A percentile compares a stretch with the other conserved stretches of the same genome.
phyloP scores from a whole-genome alignment of 2,797 vertebrate genomes.

The Denticeps clupeoides region DNA sequence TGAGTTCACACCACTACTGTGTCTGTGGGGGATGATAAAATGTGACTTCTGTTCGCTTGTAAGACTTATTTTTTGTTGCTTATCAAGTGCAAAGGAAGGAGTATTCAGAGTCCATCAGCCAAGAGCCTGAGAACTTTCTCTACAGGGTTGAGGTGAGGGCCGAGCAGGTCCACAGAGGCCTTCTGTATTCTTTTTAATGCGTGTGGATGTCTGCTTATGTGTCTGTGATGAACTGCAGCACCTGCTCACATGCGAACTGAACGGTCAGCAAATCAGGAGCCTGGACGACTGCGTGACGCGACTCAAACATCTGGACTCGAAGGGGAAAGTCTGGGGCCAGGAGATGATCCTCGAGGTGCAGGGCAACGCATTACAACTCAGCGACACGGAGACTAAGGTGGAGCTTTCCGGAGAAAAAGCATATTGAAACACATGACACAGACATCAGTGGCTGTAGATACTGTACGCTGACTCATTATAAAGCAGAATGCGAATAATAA shows the following conservation, averaged over 20 bases:
- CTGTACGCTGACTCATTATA: too few relatives aligned
- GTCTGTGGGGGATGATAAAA: not conserved
- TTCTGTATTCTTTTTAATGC: too few relatives aligned
- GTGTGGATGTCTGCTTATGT: not conserved
- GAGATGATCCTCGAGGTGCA: slow-evolving; percentile 70
- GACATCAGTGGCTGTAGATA: too few relatives aligned
- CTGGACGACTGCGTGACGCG: slow-evolving; percentile 58
- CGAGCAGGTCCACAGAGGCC: not conserved
- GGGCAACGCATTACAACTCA: slow-evolving; percentile 58
- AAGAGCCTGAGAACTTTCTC: slow-evolving; percentile 46
- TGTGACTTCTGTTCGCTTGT: not conserved
- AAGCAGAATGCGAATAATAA: too few relatives aligned
- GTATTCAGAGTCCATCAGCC: slow-evolving; percentile 60
- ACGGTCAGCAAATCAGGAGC: slow-evolving; percentile 47
- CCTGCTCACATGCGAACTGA: slow-evolving; percentile 69
- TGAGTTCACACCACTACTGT: slow-evolving; percentile 43
- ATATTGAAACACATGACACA: too few relatives aligned
- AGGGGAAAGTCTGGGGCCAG: slow-evolving; percentile 82
- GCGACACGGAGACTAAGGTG: slow-evolving; percentile 83
- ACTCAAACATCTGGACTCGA: slow-evolving; percentile 63
- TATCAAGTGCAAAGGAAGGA: slow-evolving; percentile 77
- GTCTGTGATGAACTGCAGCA: slow-evolving; percentile 53
- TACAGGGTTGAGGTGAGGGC: slow-evolving; percentile 76
- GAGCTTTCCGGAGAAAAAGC: too few relatives aligned
- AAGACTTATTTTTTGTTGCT: not conserved